Percentiles rank a stretch among this genome's conserved stretches.
phyloP scores from a whole-genome alignment of 2,797 vertebrate genomes.

The Gymnothorax reevesii region DNA sequence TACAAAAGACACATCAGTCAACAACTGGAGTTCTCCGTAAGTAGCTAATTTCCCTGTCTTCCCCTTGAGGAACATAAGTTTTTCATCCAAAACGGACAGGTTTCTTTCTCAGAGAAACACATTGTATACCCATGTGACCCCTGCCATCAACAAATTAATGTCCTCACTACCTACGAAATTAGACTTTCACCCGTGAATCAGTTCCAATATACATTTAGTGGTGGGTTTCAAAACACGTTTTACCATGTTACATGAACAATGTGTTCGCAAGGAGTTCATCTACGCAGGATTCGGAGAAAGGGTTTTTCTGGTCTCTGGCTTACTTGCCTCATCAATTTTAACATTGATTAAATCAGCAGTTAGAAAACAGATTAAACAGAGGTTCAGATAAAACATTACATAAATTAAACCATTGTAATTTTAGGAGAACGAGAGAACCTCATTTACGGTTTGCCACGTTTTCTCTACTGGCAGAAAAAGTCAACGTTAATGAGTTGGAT shows the following conservation, averaged over 20 bases:
- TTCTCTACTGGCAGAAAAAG: not conserved
- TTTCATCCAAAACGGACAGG: not conserved
- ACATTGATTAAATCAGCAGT: not conserved
- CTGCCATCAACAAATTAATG: not conserved
- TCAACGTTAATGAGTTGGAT: not conserved
- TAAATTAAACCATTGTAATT: conserved; percentile 8
- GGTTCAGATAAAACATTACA: not conserved
- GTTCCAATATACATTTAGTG: not conserved
- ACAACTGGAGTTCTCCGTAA: too few species aligned
- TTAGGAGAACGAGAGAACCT: not conserved
- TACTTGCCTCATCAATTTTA: conserved; percentile 1
- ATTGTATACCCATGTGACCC: not conserved
- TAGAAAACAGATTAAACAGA: not conserved
- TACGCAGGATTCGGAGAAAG: not conserved
- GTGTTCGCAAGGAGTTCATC: not conserved
- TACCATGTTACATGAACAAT: not conserved
- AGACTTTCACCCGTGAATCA: not conserved
- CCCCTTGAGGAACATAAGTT: not conserved
- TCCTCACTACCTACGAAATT: not conserved
- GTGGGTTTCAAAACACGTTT: not conserved
- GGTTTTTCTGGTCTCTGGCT: not conserved
- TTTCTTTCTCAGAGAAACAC: not conserved
- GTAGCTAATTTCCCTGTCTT: not conserved
- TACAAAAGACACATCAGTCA: too few species aligned
- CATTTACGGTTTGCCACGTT: not conserved